These are phyloP conservation scores for Mus minutoides DNA, from an alignment of 2,797 vertebrate genomes.

Conservation along the genomic window DNA sequence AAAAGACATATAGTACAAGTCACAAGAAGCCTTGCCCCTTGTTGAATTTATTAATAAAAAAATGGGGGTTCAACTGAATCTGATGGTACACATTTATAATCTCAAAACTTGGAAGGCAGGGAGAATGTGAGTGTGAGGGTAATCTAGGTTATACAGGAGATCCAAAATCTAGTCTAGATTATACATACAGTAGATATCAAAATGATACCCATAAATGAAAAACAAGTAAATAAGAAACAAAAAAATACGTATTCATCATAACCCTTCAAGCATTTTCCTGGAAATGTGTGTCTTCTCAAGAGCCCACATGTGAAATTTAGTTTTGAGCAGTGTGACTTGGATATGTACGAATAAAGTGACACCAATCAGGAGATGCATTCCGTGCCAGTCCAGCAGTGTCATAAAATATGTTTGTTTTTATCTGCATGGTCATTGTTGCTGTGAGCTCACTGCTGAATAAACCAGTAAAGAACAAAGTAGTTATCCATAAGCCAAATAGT, in stretches of 20 bases:
- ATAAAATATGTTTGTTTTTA: not conserved
- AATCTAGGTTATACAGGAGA: not conserved
- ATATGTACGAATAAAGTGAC: not conserved
- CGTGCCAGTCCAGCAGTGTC: not conserved
- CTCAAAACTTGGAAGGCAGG: not conserved
- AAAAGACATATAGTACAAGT: not conserved
- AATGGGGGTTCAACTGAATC: not conserved
- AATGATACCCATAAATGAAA: not conserved
- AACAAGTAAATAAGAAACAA: not conserved
- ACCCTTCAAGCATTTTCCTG: conserved; percentile 30
- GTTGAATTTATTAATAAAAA: not conserved
- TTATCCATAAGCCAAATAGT: conserved; percentile 17
- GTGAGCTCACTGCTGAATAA: not conserved
- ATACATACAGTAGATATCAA: not conserved
- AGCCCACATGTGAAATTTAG: not conserved
- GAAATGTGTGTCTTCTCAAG: conserved; percentile 20
- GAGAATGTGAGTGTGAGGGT: not conserved
- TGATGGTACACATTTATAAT: not conserved
- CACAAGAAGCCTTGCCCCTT: not conserved
- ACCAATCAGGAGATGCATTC: not conserved
- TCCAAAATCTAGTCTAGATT: not conserved
- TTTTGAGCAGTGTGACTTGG: not conserved
- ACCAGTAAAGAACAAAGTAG: not conserved
- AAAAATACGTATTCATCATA: not conserved
- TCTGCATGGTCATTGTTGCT: conserved; percentile 47